phyloP scores from a whole-genome alignment of 2,888 invertebrate genomes.

The Lagria hirta region DNA sequence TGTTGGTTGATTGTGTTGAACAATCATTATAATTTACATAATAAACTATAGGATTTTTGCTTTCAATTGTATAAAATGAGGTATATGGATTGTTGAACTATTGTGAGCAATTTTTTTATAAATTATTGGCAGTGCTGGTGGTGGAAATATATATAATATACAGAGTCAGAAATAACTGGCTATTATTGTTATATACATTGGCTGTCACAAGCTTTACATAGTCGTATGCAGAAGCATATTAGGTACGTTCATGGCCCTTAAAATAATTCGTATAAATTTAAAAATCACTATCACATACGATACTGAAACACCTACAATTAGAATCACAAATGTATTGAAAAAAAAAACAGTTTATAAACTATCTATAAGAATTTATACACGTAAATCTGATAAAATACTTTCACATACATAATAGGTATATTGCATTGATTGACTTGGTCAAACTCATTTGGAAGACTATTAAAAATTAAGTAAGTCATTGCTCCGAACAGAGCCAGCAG shows the following conservation, averaged over 20 bases:
- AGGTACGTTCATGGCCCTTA: constrained; percentile 21
- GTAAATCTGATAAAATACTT: constrained; percentile 17
- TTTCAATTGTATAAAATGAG: constrained; percentile 17
- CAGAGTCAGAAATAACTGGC: too few species aligned
- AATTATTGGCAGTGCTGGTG: constrained; percentile 22
- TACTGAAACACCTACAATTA: constrained; percentile 19
- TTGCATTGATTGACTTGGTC: constrained; percentile 22
- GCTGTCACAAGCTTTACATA: constrained; percentile 17
- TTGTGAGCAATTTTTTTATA: constrained; percentile 22
- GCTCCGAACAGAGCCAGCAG: constrained; percentile 24
- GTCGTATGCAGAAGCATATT: constrained; percentile 18
- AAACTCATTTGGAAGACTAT: constrained; percentile 23
- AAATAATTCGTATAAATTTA: constrained; percentile 8
- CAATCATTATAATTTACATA: too few species aligned
- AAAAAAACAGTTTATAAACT: constrained; percentile 17
- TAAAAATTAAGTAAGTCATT: constrained; percentile 29
- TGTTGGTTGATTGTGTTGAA: too few species aligned
- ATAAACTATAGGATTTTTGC: constrained; percentile 10
- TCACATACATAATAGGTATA: constrained; percentile 7
- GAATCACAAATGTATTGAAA: too few species aligned
- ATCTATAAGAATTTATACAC: constrained; percentile 9
- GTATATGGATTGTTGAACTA: constrained; percentile 23
- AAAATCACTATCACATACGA: constrained; percentile 19
- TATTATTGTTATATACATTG: constrained; percentile 15
- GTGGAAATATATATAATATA: constrained; percentile 4